Conservation (phyloP, 2,113 vertebrate species). For the Pseudorasbora parva region DNA sequence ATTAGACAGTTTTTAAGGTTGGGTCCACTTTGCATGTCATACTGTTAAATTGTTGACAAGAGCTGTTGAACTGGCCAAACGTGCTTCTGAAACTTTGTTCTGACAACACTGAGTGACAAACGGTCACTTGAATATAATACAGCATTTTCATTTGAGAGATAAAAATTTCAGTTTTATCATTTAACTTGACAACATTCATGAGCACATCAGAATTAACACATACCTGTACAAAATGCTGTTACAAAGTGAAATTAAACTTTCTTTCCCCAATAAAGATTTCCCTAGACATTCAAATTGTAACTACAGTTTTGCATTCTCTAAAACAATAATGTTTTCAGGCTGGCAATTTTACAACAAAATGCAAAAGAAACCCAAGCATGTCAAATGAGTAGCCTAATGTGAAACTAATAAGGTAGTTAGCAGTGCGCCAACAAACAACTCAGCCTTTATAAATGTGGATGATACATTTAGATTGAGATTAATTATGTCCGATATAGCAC, state of each 20-base stretch:
- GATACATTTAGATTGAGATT: no score
- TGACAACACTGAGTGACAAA: background rate
- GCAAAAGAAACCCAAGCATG: background rate
- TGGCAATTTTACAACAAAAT: background rate
- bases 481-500: background rate
- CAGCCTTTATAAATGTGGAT: background rate
- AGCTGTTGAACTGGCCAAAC: slow-evolving; percentile 32
- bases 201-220: background rate
- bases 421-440: background rate
- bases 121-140: background rate
- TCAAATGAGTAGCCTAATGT: background rate
- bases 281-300: background rate
- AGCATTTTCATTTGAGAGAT: background rate
- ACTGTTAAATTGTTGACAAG: background rate
- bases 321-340: background rate
- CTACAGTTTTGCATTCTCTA: background rate
- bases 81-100: slow-evolving; percentile 8
- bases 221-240: background rate
- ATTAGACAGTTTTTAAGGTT: background rate
- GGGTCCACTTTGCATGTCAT: background rate
- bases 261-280: background rate
- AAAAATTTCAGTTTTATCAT: background rate
- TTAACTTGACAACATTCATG: background rate
- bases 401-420: background rate
- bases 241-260: background rate